Evolutionary conservation across 2,113 vertebrate species (phyloP), one percentile per base, ranked within the genome.

Genomic region (Microcebus murinus): DNA sequence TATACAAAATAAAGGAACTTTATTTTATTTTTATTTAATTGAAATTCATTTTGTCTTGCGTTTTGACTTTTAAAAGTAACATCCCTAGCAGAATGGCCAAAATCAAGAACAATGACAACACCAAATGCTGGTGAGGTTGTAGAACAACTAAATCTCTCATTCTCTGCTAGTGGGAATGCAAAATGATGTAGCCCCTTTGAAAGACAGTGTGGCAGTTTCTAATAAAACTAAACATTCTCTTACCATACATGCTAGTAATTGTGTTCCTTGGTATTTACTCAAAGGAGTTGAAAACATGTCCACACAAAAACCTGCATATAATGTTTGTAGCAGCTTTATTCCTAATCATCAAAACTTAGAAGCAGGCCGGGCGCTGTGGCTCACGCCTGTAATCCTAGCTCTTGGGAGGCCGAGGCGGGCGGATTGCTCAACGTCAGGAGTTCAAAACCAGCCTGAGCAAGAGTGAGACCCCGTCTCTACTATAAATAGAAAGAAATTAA

Each of bases 1-100:
- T 99, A 12, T 17, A 77, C n/a, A 2, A 17, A 90, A 98, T 0
- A 31, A 87, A 94, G 96, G 27, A 80, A 79, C 4, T 77, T 67
- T 4, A 81, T 80, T 85, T 94, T 91, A 90, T 55, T 94, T 93
- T 84, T 70, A 23, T 83, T 89, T 55, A 36, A 68, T 4, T 73
- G 48, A 86, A 90, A 77, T 68, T 48, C 29, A 68, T 31, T 82
- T 85, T 63, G 11, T 81, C 79, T 93, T 82, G 14, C 34, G 57
- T 80, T 88, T 42, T 94, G n/a, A 93, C 45, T 96, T 91, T 84
- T 73, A 91, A 92, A 87, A 81, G 76, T 39, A 87, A 92, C 31
- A 90, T 17, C 76, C 9, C 48, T 29, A 83, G 63, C 21, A 63
- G 68, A 77, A 93, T 12, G 63, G 36, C 42, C 48, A 70, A 92